Conservation (phyloP, 2,113 vertebrate genomes). For the Chloropsis hardwickii region DNA sequence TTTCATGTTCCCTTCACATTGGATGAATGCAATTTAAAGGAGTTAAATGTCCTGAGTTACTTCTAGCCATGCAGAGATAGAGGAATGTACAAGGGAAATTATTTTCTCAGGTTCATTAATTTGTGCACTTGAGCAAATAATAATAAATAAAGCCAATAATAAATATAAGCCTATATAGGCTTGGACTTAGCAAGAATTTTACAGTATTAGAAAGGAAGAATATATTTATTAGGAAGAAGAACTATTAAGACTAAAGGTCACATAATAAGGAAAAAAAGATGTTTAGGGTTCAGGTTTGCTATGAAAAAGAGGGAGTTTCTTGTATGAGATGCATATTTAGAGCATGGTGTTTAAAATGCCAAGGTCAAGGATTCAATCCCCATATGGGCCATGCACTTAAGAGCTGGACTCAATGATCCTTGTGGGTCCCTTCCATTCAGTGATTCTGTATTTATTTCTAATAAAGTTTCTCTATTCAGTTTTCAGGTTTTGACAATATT, state of each 20-base stretch:
- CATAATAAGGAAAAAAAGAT: neutral
- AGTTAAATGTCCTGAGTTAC: neutral
- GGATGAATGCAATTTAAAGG: neutral
- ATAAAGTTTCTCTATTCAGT: neutral
- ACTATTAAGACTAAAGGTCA: neutral
- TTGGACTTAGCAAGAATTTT: neutral
- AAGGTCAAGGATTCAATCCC: neutral
- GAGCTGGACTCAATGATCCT: neutral
- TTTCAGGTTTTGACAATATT: neutral
- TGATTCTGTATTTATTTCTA: neutral
- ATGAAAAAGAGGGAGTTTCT: neutral
- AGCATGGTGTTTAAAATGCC: neutral
- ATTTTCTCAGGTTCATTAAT: neutral
- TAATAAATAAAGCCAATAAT: too few species aligned
- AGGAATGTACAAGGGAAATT: neutral
- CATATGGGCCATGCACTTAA: neutral
- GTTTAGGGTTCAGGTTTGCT: neutral
- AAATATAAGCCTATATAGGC: neutral
- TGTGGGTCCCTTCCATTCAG: neutral
- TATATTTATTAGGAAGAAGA: neutral
- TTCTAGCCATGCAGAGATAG: neutral
- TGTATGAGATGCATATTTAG: neutral
- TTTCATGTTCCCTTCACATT: neutral
- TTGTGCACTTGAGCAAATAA: neutral
- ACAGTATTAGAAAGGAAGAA: neutral